These are phyloP conservation scores for Ctenopoma multispine DNA, from an alignment of 2,797 vertebrate species.

Conservation along the genomic window DNA sequence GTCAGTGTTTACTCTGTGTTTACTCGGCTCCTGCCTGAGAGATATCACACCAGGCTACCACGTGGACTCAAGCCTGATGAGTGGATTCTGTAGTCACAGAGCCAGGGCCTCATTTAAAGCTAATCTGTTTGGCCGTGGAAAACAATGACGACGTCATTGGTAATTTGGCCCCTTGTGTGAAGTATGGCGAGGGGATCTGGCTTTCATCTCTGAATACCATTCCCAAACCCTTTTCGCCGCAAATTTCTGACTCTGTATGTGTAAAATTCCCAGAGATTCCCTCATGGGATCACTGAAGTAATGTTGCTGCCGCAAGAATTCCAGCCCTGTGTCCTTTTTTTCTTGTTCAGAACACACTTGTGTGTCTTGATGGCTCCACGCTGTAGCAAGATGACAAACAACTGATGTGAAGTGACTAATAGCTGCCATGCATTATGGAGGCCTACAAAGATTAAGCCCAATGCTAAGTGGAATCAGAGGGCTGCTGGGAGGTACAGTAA, in stretches of 20 bases:
- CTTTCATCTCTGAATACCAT: constrained; percentile 69
- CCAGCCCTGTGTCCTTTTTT: constrained; percentile 14
- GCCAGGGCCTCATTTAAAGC: constrained; percentile 62
- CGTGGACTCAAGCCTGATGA: constrained; percentile 65
- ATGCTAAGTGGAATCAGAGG: constrained; percentile 67
- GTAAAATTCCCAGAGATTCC: constrained; percentile 59
- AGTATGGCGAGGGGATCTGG: constrained; percentile 55
- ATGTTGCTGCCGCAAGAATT: constrained; percentile 48
- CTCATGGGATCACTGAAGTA: constrained; percentile 54
- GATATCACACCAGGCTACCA: constrained; percentile 74
- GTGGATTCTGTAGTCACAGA: constrained; percentile 38
- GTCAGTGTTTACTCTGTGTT: constrained; percentile 79
- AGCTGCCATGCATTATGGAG: constrained; percentile 60
- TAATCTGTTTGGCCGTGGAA: constrained; percentile 76
- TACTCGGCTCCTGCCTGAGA: constrained; percentile 74
- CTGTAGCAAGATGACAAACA: constrained; percentile 53
- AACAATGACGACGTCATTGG: constrained; percentile 73
- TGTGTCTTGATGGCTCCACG: constrained; percentile 21
- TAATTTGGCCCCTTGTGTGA: constrained; percentile 75
- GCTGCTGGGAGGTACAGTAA: constrained; percentile 59
- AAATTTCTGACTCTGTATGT: constrained; percentile 38
- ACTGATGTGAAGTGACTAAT: constrained; percentile 64
- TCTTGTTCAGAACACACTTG: constrained; percentile 16
- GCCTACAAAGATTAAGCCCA: constrained; percentile 60
- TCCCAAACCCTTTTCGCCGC: constrained; percentile 40